Evolutionary conservation across 2,113 vertebrate species (phyloP).

Genomic region (Emydocephalus ijimae): DNA sequence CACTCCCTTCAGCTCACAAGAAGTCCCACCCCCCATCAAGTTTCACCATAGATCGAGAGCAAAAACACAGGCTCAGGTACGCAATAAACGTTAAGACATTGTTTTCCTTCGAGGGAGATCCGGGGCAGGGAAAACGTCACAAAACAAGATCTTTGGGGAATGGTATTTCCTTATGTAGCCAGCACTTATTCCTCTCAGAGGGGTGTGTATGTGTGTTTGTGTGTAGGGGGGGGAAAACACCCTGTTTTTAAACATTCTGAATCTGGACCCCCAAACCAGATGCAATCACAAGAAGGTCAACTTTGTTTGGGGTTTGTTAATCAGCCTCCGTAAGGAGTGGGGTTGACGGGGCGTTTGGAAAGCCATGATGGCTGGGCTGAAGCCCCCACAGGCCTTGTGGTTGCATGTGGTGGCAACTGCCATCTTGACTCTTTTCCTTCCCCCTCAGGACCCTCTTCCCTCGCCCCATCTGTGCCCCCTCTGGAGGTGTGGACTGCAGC

Average conservation of each 20-base stretch:
- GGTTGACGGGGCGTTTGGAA: not conserved
- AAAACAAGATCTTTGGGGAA: slow-evolving; percentile 65
- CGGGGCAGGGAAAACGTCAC: slow-evolving; percentile 50
- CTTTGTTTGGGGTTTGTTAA: slow-evolving; percentile 17
- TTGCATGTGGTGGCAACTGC: not conserved
- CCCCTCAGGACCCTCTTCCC: not conserved
- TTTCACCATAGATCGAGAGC: slow-evolving; percentile 64
- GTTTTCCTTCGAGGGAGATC: slow-evolving; percentile 34
- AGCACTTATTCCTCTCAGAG: slow-evolving; percentile 52
- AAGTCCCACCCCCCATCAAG: slow-evolving; percentile 57
- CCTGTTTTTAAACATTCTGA: slow-evolving; percentile 30
- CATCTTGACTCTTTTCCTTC: not conserved
- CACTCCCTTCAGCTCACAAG: slow-evolving; percentile 53
- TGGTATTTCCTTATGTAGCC: slow-evolving; percentile 53
- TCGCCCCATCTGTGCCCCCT: not conserved
- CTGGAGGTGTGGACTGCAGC: not conserved
- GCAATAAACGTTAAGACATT: slow-evolving; percentile 55
- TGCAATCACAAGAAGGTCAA: slow-evolving; percentile 57
- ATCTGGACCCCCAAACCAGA: slow-evolving; percentile 49
- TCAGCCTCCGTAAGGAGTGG: not conserved
- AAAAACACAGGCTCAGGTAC: slow-evolving; percentile 68
- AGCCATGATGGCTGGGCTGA: not conserved
- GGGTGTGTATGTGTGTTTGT: not conserved
- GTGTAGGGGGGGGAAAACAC: slow-evolving; percentile 42
- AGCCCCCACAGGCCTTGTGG: not conserved